Evolutionary conservation across 2,888 invertebrate species (phyloP).

Genomic region (Temnothorax ravouxi): DNA sequence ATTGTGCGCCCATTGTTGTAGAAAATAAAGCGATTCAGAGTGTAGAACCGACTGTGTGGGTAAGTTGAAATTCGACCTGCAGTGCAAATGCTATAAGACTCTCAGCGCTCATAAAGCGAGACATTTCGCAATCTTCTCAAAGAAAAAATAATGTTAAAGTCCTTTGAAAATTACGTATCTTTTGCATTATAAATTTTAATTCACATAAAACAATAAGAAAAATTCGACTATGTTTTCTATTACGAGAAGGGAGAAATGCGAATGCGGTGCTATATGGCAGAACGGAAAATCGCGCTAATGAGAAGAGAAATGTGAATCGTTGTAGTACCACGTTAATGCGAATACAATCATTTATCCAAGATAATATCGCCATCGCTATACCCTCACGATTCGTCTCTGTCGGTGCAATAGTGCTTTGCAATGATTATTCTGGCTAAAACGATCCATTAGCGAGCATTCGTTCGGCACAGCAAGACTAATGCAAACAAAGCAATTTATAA

Average conservation of each 20-base stretch:
- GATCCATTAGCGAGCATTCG: slow-evolving; percentile 69
- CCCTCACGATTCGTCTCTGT: slow-evolving; percentile 69
- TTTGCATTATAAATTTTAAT: slow-evolving; percentile 23
- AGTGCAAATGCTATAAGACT: slow-evolving; percentile 31
- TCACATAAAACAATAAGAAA: background rate
- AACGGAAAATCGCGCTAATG: slow-evolving; percentile 45
- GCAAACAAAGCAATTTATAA: slow-evolving; percentile 67
- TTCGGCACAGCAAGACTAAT: slow-evolving; percentile 54
- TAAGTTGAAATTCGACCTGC: slow-evolving; percentile 51
- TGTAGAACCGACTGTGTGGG: slow-evolving; percentile 15
- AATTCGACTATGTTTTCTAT: background rate
- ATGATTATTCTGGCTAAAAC: slow-evolving; percentile 68
- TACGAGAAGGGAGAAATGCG: background rate
- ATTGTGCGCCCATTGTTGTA: slow-evolving; percentile 54
- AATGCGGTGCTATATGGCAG: background rate
- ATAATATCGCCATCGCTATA: slow-evolving; percentile 65
- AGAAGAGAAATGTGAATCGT: slow-evolving; percentile 67
- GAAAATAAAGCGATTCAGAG: slow-evolving; percentile 49
- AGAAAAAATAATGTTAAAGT: background rate
- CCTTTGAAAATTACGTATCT: slow-evolving; percentile 7
- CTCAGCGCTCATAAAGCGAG: slow-evolving; percentile 23
- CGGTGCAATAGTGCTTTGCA: slow-evolving; percentile 56
- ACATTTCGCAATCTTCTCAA: slow-evolving; percentile 18
- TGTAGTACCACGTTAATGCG: slow-evolving; percentile 64
- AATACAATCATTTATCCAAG: slow-evolving; percentile 73